Percentiles rank a stretch among this genome's conserved stretches.
These are phyloP conservation scores for Netelia virgata DNA, from an alignment of 2,888 invertebrate species.

Conservation along the genomic window DNA sequence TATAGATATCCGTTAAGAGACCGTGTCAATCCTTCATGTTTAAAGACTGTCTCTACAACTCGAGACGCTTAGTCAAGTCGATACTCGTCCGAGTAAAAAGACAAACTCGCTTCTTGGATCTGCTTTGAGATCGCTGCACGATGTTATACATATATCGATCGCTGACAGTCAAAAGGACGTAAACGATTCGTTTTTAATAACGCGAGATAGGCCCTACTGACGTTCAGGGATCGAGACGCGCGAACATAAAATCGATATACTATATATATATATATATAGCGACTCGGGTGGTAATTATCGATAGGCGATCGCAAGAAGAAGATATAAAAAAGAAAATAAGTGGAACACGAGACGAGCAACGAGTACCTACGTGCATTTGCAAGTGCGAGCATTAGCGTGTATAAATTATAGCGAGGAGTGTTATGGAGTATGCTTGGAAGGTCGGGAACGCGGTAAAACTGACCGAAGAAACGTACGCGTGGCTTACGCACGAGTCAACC, in stretches of 20 bases:
- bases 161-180: constrained; percentile 30
- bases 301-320: constrained; percentile 61
- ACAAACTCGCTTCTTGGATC: constrained; percentile 36
- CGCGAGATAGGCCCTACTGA: constrained; percentile 10
- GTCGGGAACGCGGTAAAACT: constrained; percentile 35
- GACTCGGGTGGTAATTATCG: constrained; percentile 68
- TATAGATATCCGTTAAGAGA: constrained; percentile 44
- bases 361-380: neutral
- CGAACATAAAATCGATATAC: constrained; percentile 46
- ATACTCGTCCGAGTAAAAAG: constrained; percentile 19
- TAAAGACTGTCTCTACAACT: constrained; percentile 12
- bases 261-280: too few species aligned
- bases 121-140: neutral
- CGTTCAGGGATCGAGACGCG: constrained; percentile 5
- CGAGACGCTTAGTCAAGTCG: neutral
- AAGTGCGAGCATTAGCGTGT: constrained; percentile 8
- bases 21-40: constrained; percentile 24
- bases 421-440: constrained; percentile 43
- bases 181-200: constrained; percentile 17
- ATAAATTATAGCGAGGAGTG: constrained; percentile 15
- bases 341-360: neutral
- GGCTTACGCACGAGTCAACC: constrained; percentile 2
- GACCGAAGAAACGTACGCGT: constrained; percentile 29
- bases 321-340: constrained; percentile 55
- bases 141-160: neutral